Conservation (phyloP, 2,797 vertebrate species). For the Pachyuromys duprasi region DNA sequence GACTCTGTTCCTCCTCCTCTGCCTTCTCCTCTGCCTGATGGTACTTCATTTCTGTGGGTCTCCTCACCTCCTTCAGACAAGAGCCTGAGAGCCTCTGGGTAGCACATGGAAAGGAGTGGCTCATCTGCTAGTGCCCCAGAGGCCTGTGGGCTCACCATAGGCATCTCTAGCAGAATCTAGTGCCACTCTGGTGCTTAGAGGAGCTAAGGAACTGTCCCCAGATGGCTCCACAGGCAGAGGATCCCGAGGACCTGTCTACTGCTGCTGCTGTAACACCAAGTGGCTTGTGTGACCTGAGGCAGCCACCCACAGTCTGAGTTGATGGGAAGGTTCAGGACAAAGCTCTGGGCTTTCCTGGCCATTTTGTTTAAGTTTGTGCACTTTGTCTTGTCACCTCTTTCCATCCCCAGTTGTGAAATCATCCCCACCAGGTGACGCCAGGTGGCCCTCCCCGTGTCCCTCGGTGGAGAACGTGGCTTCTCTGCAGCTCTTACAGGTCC, state of each 20-base stretch:
- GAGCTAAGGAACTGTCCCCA: background rate
- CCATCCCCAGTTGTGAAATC: fast-evolving
- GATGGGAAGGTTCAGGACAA: background rate
- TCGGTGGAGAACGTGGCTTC: fast-evolving
- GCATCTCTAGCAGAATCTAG: background rate
- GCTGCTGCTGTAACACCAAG: background rate
- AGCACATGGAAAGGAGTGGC: background rate
- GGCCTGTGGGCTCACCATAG: background rate
- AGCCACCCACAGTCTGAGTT: background rate
- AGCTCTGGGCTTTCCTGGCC: too few relatives aligned
- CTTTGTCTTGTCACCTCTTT: background rate
- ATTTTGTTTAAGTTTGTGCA: fast-evolving
- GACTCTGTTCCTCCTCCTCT: background rate
- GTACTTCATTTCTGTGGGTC: background rate
- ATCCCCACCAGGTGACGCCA: fast-evolving
- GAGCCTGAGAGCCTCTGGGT: background rate
- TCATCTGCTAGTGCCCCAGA: background rate
- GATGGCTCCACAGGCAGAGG: fast-evolving
- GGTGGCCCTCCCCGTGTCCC: fast-evolving
- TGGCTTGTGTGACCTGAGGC: background rate
- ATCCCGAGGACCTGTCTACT: background rate
- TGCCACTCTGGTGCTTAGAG: background rate
- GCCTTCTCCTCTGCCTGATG: background rate
- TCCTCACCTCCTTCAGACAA: background rate
- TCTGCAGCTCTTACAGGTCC: fast-evolving